Base-by-base conservation (phyloP, 2,797 vertebrate genomes). In the Harpagifer antarcticus region DNA sequence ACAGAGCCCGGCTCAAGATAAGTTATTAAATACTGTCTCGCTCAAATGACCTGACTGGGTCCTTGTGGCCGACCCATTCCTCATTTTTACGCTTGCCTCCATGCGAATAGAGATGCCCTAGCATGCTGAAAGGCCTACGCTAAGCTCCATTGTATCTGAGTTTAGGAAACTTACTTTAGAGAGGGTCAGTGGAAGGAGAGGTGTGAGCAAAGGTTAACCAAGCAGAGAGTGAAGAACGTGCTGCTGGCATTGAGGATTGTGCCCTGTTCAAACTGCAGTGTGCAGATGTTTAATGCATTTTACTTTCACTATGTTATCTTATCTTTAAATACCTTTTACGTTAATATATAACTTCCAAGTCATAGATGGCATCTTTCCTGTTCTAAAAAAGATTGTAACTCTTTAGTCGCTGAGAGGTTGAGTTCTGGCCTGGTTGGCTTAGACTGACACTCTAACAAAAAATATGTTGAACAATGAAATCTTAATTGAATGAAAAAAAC, bases 21-120 rank as follows among this genome's bases (percentile, higher is more conserved):
- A 88, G 60, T 81, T 85, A 89, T 89, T 89, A 84, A 88, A 83
- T 74, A 82, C 77, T 60, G 66, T 74, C 86, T 71, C 40, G 50
- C 79, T 79, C 64, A 87, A 86, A 82, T 79, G 78, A 83, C 76
- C 86, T 49, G 75, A 65, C 68, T 61, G 74, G 82, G 45, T 81
- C 54, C 65, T 74, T 55, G 37, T 77, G 61, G 60, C 23, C 11
- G 27, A 49, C 68, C 68, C 11, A 37, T 62, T 78, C 61, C 63
- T 70, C 72, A 68, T 78, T 83, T 45, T 52, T 76, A 23, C 1
- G 12, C 71, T 3, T 67, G 17, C 59, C 47, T 45, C 53, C 79
- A 74, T 66, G 49, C 1, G 15, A 66, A 60, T 52, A 63, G 69
- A 49, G 66, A 58, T 40, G 20, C 13, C 27, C 16, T 11, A 31